Evolutionary conservation across 2,888 invertebrate species (phyloP).

Genomic region (Pristionchus entomophagus): DNA sequence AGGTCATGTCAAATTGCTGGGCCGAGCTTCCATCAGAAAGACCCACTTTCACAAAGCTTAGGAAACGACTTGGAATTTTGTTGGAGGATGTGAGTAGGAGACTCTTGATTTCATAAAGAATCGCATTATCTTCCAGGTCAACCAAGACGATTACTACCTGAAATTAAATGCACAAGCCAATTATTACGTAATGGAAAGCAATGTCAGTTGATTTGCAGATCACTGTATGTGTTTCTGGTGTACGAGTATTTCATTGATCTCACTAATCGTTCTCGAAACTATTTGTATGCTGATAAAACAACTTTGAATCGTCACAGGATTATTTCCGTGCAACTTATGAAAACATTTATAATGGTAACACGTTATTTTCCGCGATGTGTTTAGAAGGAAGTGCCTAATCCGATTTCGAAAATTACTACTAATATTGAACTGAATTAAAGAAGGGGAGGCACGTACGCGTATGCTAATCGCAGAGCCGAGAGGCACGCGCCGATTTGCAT

Average conservation of each 20-base stretch:
- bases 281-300: background rate
- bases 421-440: too few species aligned
- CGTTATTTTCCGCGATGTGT: background rate
- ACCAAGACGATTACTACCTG: conserved; percentile 8
- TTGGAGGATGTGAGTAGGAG: background rate
- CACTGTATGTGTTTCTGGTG: background rate
- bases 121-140: background rate
- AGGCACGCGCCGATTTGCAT: too few species aligned
- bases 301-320: background rate
- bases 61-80: background rate
- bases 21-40: background rate
- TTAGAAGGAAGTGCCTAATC: background rate
- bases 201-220: background rate
- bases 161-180: background rate
- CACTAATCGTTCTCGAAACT: background rate
- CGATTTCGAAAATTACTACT: background rate
- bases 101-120: background rate
- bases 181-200: conserved; percentile 2
- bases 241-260: background rate
- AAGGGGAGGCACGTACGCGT: too few species aligned
- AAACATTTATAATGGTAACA: background rate
- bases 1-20: background rate
- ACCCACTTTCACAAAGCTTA: background rate
- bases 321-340: too few species aligned
- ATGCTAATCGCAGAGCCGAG: too few species aligned